These are phyloP conservation scores for Hemistola chrysoprasaria DNA, from an alignment of 2,888 invertebrate species.

Conservation along the genomic window DNA sequence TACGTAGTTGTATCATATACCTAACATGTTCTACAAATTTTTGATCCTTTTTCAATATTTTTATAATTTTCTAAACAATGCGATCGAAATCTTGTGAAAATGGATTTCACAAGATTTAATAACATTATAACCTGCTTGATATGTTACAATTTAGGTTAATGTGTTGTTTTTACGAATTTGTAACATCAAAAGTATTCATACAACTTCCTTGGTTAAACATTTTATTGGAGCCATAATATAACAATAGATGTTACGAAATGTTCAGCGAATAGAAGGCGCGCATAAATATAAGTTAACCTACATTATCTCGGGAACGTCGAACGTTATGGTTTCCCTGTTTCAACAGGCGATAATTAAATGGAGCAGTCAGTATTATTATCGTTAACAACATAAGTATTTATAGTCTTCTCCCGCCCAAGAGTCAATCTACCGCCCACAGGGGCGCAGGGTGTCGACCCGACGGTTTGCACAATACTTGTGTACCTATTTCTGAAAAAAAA, in stretches of 20 bases:
- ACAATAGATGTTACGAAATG: conserved; percentile 28
- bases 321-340: conserved; percentile 38
- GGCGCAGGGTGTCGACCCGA: conserved; percentile 60
- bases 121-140: too few species aligned
- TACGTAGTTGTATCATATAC: too few species aligned
- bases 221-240: conserved; percentile 13
- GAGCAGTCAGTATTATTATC: conserved; percentile 59
- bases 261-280: conserved; percentile 19
- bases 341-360: conserved; percentile 60
- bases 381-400: conserved; percentile 67
- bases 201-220: conserved; percentile 16
- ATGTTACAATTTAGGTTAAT: conserved; percentile 5
- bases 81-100: too few species aligned
- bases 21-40: too few species aligned
- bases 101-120: too few species aligned
- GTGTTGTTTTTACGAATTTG: conserved; percentile 1
- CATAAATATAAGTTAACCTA: conserved; percentile 30
- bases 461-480: conserved; percentile 41
- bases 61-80: too few species aligned
- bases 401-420: conserved; percentile 54
- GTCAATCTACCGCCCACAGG: conserved; percentile 67
- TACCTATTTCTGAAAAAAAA: conserved; percentile 29
- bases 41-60: too few species aligned
- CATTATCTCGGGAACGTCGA: conserved; percentile 25
- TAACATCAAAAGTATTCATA: conserved; percentile 6